A percentile compares a stretch with the other conserved stretches of the same genome.
Evolutionary conservation across 2,113 vertebrate genomes (phyloP).

Genomic region (mouse (Mus musculus)): DNA sequence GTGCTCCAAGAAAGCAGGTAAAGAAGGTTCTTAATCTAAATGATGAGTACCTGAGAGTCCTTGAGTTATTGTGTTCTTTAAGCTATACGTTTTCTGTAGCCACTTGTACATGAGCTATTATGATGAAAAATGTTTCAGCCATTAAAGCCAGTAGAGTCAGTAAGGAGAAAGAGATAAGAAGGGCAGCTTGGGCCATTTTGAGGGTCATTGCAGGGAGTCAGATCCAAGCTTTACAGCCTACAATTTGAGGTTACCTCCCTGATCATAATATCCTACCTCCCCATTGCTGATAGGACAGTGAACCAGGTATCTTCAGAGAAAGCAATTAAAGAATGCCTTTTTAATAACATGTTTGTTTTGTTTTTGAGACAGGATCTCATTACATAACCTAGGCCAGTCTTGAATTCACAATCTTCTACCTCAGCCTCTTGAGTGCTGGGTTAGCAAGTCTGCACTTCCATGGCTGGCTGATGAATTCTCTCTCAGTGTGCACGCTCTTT

Average conservation of each 20-base stretch:
- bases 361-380: neutral
- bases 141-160: neutral
- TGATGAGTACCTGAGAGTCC: neutral
- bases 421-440: neutral
- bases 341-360: neutral
- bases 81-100: neutral
- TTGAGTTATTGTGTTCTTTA: neutral
- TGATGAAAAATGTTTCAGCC: constrained; percentile 9
- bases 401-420: neutral
- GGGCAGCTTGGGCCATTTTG: neutral
- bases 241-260: neutral
- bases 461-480: neutral
- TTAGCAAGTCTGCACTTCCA: neutral
- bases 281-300: neutral
- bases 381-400: neutral
- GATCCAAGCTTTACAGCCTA: neutral
- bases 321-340: neutral
- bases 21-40: neutral
- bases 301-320: neutral
- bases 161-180: neutral
- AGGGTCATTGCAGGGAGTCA: neutral
- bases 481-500: neutral
- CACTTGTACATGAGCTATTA: neutral
- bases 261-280: neutral
- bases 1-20: neutral